These are phyloP conservation scores for Sciurus vulgaris DNA, from an alignment of 2,797 vertebrate species.

Conservation along the genomic window DNA sequence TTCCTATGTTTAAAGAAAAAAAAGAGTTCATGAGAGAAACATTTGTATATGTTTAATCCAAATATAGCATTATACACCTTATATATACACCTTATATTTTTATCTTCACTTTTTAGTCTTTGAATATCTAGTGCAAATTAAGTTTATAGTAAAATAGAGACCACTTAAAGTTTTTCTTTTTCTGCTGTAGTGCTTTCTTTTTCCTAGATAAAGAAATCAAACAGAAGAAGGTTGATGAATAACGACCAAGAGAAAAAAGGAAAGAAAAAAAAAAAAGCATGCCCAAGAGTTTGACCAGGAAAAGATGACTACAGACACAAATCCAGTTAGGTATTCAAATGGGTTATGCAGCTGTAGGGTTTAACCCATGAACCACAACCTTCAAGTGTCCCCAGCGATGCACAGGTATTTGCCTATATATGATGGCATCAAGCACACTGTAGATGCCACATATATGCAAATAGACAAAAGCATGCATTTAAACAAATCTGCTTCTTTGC, in stretches of 20 bases:
- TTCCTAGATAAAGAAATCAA: slow-evolving; percentile 32
- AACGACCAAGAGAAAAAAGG: background rate
- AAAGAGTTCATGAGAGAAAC: background rate
- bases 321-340: background rate
- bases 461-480: background rate
- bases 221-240: background rate
- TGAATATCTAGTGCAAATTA: background rate
- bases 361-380: background rate
- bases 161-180: slow-evolving; percentile 20
- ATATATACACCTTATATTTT: background rate
- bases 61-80: background rate
- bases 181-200: slow-evolving; percentile 1
- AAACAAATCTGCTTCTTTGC: background rate
- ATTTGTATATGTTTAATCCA: slow-evolving; percentile 48
- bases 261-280: slow-evolving; percentile 8
- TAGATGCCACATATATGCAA: background rate
- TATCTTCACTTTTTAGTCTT: background rate
- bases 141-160: background rate
- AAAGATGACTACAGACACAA: background rate
- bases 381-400: background rate
- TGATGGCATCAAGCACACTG: background rate
- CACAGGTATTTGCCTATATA: background rate
- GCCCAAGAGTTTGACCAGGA: background rate
- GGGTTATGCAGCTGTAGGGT: background rate
- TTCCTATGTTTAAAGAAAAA: background rate